These are phyloP conservation scores for Myocastor coypus DNA, from an alignment of 2,113 vertebrate species.

Conservation along the genomic window DNA sequence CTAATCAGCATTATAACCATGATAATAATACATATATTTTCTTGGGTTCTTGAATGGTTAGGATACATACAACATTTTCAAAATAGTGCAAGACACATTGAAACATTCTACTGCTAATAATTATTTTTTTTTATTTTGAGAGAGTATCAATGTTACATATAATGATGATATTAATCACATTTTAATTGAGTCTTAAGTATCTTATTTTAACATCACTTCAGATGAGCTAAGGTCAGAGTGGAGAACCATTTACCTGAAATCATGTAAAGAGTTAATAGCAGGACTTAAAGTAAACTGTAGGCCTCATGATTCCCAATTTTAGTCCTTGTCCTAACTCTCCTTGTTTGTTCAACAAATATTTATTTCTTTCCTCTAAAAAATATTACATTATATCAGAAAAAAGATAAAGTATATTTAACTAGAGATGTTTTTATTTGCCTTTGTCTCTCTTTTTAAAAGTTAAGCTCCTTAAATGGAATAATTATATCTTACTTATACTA, in stretches of 20 bases:
- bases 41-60: background rate
- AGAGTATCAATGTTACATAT: background rate
- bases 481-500: background rate
- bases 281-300: background rate
- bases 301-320: background rate
- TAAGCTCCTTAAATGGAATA: slow-evolving; percentile 10
- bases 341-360: background rate
- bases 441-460: background rate
- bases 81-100: background rate
- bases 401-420: background rate
- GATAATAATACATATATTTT: background rate
- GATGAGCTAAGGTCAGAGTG: background rate
- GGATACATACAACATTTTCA: background rate
- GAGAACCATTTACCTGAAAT: background rate
- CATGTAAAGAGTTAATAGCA: background rate
- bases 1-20: background rate
- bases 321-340: background rate
- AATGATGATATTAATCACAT: background rate
- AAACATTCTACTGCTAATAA: slow-evolving; percentile 2
- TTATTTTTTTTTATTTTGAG: slow-evolving; percentile 50
- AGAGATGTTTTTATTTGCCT: background rate
- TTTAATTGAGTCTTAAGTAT: slow-evolving; percentile 11
- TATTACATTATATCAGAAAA: background rate
- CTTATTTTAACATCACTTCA: background rate
- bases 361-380: background rate